Evolutionary conservation across 2,113 vertebrate genomes (phyloP), one percentile per base, ranked within the genome.

Genomic region (Nibea coibor): DNA sequence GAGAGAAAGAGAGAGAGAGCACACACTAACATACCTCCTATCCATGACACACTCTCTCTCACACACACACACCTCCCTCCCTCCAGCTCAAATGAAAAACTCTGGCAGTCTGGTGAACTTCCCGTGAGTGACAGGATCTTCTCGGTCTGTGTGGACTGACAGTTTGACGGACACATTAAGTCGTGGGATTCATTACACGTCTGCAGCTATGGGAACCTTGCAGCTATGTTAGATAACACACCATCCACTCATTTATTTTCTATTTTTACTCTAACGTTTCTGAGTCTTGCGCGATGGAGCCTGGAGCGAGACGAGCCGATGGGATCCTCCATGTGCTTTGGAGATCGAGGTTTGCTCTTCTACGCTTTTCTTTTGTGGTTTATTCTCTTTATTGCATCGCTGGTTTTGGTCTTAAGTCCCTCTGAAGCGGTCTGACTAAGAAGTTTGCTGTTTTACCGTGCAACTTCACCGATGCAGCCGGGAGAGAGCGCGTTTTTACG

Each of bases 341-440:
- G 87, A 79, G 57, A 79, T 19, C 78, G 14, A 92, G 92, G 92
- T 93, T 74, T 72, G 92, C n/a, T 31, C 39, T 56, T 72, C 77
- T 15, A 31, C 8, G 35, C 4, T 63, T 53, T 42, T 24, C 11
- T 43, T 24, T 47, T 8, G 0, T 4, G 12, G 0, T 45, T n/a
- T 26, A 0, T n/a, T 47, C 15, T 45, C 24, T 35, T 59, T 61
- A 0, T 51, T 4, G 1, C 0, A 43, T 19, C 15, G 2, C 4
- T 24, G 17, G 2, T 26, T 1, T 7, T 4, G 0, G 12, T 57
- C 2, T 72, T n/a, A 0, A 14, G 43, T 45, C 53, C 9, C 5
- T 57, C 6, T 42, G 4, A 12, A 48, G 9, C 19, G 1, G 12
- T 17, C 43, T 59, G 10, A 47, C 16, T 26, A n/a, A 31, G 9